A percentile compares a stretch with the other conserved stretches of the same genome.
Evolutionary conservation across 2,113 vertebrate genomes (phyloP).

Genomic region (Semnopithecus entellus): DNA sequence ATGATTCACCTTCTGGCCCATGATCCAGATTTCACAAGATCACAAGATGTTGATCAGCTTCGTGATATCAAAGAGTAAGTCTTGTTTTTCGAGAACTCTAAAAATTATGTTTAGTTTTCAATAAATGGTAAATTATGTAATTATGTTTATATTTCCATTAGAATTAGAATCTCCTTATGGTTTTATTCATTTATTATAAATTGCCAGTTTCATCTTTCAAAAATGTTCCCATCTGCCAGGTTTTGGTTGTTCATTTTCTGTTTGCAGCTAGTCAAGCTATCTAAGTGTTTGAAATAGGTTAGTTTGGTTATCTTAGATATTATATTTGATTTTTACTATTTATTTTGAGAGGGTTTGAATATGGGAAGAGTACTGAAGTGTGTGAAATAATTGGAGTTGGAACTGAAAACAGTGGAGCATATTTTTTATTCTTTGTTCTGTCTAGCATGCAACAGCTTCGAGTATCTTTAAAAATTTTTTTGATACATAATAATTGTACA

Average conservation of each 20-base stretch:
- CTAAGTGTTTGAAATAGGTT: not conserved
- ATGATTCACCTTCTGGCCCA: slow-evolving; percentile 99
- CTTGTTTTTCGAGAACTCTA: slow-evolving; percentile 45
- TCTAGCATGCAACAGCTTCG: not conserved
- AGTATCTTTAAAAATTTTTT: not conserved
- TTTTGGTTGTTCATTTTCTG: not conserved
- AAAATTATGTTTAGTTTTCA: not conserved
- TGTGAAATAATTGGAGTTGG: not conserved
- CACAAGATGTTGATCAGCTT: slow-evolving; percentile 97
- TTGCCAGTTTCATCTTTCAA: not conserved
- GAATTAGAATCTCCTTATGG: not conserved
- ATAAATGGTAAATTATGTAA: not conserved
- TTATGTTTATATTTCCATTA: not conserved
- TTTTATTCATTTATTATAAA: slow-evolving; percentile 16
- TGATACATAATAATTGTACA: not conserved
- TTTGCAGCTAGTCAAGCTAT: not conserved
- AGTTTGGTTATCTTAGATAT: slow-evolving; percentile 25
- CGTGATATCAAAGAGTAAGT: slow-evolving; percentile 99
- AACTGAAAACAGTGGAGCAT: not conserved
- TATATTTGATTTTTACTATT: not conserved
- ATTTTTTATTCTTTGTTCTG: not conserved
- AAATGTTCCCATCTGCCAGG: not conserved
- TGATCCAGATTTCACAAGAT: slow-evolving; percentile 99
- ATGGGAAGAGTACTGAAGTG: not conserved
- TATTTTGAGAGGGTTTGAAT: not conserved